Evolutionary conservation across 2,797 vertebrate genomes (phyloP), one percentile per base, ranked within the genome.

Genomic region (Discoglossus pictus): DNA sequence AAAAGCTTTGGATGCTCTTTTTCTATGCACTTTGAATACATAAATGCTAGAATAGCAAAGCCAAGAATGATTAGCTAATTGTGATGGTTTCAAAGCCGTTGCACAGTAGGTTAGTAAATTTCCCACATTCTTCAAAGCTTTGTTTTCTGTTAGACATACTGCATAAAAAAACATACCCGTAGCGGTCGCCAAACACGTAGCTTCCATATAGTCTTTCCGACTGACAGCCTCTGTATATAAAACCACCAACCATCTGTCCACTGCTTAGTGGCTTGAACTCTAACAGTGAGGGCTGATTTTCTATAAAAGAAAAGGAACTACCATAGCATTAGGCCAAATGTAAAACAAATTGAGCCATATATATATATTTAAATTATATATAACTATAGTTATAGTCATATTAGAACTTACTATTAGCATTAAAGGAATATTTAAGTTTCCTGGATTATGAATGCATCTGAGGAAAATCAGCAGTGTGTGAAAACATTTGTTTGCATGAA

Each of bases 211-310:
- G 89, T 68, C 97, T 87, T 82, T 98, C 91, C 0, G 96, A 99
- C 73, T 98, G 97, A 80, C 97, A 98, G 67, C 96, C 97, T 77
- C 96, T 91, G 78, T 99, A 99, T 82, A 98, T 88, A 80, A 99
- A 98, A 61, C 96, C 96, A 31, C 97, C 96, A 35, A 98, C 91
- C 68, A 94, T 87, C 36, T 90, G 86, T 8, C 92, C 92, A 16
- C 90, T 94, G 75, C 92, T 94, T 65, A 89, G 92, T 36, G 93
- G 92, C 75, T 94, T 95, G 84, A 98, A 89, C 84, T 99, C 94
- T 79, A 96, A 89, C 77, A 95, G 90, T 2, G 97, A 96, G 9
- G 92, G 90, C 77, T 97, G 94, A 36, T 93, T 94, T 92, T 99
- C 97, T 99, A 74, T 27, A 84, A 84, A 84, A 35, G 25, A 59